phyloP scores from a whole-genome alignment of 1,140 invertebrate species.

The Camponotus vicinus region DNA sequence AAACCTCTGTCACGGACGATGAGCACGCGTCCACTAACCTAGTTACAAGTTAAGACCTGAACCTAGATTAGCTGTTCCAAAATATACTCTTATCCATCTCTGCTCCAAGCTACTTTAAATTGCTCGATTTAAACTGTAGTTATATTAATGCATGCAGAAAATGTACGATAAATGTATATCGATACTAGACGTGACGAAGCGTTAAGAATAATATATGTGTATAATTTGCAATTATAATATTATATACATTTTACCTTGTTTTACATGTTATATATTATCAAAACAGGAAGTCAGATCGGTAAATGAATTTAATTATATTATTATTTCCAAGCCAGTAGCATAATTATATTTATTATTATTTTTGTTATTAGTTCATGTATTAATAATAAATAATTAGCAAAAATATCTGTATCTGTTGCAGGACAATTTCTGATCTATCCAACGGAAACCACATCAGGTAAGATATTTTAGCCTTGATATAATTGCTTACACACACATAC shows the following conservation, averaged over 20 bases:
- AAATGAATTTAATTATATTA: constrained; percentile 49
- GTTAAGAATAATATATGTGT: constrained; percentile 17
- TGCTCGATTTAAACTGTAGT: not conserved
- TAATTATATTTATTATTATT: constrained; percentile 25
- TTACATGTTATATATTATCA: constrained; percentile 16
- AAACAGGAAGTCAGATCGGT: constrained; percentile 39
- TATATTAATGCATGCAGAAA: not conserved
- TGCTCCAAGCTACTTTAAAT: constrained; percentile 47
- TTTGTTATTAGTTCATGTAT: constrained; percentile 20
- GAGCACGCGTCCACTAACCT: constrained; percentile 69
- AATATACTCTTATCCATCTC: constrained; percentile 51
- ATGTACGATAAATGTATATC: not conserved
- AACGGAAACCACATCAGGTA: constrained; percentile 73
- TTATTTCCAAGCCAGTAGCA: constrained; percentile 44
- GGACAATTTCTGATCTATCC: constrained; percentile 77
- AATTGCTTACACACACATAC: not conserved
- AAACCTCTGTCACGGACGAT: constrained; percentile 59
- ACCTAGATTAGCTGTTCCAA: constrained; percentile 64
- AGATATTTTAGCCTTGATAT: constrained; percentile 40
- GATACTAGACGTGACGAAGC: not conserved
- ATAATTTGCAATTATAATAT: constrained; percentile 27
- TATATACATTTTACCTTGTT: constrained; percentile 11
- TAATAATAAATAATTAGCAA: constrained; percentile 36
- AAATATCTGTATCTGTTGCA: constrained; percentile 73
- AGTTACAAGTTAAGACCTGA: constrained; percentile 65